These are phyloP conservation scores for Eupithecia insigniata DNA, from an alignment of 2,888 invertebrate species.

Conservation along the genomic window DNA sequence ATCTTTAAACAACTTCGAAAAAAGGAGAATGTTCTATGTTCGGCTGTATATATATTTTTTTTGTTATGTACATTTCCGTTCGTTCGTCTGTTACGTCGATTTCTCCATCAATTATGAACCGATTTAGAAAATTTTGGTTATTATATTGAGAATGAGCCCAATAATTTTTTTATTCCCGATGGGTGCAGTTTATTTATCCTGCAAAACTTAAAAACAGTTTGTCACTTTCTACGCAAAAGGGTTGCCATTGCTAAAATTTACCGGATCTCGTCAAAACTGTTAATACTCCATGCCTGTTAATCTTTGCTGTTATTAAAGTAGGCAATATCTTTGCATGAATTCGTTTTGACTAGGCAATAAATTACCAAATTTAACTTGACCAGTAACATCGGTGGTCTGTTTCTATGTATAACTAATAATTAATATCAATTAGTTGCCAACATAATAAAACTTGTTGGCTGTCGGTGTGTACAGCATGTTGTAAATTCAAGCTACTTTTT, in stretches of 20 bases:
- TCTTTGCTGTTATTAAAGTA: background rate
- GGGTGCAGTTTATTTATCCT: too few relatives aligned
- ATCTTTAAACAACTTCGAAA: too few relatives aligned
- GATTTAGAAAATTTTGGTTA: too few relatives aligned
- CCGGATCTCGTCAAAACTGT: background rate
- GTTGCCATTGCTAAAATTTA: background rate
- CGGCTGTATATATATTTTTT: too few relatives aligned
- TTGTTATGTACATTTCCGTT: too few relatives aligned
- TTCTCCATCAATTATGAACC: too few relatives aligned
- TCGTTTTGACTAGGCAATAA: background rate
- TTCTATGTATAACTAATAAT: constrained; percentile 40
- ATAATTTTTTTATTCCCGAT: too few relatives aligned
- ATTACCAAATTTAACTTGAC: background rate
- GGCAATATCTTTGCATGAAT: background rate
- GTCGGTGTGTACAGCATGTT: constrained; percentile 18
- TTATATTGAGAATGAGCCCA: too few relatives aligned
- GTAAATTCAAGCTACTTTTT: constrained; percentile 37
- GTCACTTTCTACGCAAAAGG: background rate
- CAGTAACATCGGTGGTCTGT: background rate
- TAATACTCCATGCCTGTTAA: background rate
- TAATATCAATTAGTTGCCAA: constrained; percentile 52
- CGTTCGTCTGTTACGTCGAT: too few relatives aligned
- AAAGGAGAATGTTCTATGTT: too few relatives aligned
- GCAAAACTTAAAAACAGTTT: too few relatives aligned
- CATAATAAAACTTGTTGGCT: constrained; percentile 18